A percentile compares a stretch with the other conserved stretches of the same genome.
Conservation (phyloP, 2,888 invertebrate species). For the Synergus umbraculus region DNA sequence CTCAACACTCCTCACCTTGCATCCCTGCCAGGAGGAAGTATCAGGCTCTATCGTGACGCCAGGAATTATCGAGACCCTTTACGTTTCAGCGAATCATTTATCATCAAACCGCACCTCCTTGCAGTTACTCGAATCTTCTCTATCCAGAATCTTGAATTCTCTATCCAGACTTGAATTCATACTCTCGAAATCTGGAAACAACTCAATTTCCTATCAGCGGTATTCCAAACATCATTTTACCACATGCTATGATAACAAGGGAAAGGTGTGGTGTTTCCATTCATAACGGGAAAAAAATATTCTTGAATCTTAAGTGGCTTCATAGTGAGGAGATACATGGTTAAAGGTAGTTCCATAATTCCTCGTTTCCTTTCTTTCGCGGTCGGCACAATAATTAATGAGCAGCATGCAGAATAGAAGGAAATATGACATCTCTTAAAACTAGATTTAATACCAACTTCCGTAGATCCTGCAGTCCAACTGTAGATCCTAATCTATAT, state of each 20-base stretch:
- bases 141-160: too few species aligned
- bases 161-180: too few species aligned
- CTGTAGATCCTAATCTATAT: background rate
- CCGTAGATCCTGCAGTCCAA: slow-evolving; percentile 10
- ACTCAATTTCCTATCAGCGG: too few species aligned
- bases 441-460: slow-evolving; percentile 47
- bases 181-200: too few species aligned
- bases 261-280: too few species aligned
- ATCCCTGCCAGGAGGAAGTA: slow-evolving; percentile 63
- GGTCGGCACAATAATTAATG: slow-evolving; percentile 64
- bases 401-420: slow-evolving; percentile 69
- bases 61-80: slow-evolving; percentile 58
- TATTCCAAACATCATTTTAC: too few species aligned
- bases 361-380: slow-evolving; percentile 62
- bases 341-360: slow-evolving; percentile 70
- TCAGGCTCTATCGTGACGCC: slow-evolving; percentile 61
- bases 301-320: too few species aligned
- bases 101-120: background rate
- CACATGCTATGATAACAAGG: too few species aligned
- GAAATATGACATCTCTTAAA: slow-evolving; percentile 64
- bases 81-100: slow-evolving; percentile 58
- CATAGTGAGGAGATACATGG: slow-evolving; percentile 56
- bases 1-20: slow-evolving; percentile 53
- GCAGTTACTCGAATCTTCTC: too few species aligned
- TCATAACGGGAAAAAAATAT: too few species aligned